Conservation (phyloP, 2,888 invertebrate species). For the Eubasilissa splendida region DNA sequence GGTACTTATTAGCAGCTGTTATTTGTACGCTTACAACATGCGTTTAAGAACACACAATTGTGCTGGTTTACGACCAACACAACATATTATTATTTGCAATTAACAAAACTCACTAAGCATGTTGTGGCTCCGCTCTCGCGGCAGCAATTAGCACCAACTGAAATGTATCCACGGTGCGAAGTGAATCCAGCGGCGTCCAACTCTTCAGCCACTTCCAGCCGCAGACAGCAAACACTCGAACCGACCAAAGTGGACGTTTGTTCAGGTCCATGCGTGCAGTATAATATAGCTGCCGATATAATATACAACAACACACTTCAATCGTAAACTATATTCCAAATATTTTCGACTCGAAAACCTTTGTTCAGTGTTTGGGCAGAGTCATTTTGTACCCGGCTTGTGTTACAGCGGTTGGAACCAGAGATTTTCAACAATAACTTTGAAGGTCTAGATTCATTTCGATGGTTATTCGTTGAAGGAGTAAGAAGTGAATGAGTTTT, state of each 20-base stretch:
- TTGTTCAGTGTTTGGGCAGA: conserved; percentile 32
- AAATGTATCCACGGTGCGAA: no score
- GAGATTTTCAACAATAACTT: not conserved
- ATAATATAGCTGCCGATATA: conserved; percentile 7
- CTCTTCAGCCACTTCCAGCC: not conserved
- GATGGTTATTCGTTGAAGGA: no score
- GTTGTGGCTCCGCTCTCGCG: no score
- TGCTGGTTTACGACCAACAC: no score
- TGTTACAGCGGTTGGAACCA: not conserved
- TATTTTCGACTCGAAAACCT: conserved; percentile 45
- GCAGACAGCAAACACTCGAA: not conserved
- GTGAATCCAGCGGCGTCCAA: not conserved
- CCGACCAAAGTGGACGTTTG: not conserved
- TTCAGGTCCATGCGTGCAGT: not conserved
- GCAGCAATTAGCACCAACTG: no score
- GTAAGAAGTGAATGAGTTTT: no score
- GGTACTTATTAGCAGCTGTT: no score
- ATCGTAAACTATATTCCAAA: conserved; percentile 42
- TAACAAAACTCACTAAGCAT: no score
- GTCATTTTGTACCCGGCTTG: not conserved
- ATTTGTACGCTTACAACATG: no score
- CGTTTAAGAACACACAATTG: no score
- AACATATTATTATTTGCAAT: no score
- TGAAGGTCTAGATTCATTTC: no score
- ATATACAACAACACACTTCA: not conserved